phyloP scores from a whole-genome alignment of 2,113 vertebrate species.

The Tyto alba region DNA sequence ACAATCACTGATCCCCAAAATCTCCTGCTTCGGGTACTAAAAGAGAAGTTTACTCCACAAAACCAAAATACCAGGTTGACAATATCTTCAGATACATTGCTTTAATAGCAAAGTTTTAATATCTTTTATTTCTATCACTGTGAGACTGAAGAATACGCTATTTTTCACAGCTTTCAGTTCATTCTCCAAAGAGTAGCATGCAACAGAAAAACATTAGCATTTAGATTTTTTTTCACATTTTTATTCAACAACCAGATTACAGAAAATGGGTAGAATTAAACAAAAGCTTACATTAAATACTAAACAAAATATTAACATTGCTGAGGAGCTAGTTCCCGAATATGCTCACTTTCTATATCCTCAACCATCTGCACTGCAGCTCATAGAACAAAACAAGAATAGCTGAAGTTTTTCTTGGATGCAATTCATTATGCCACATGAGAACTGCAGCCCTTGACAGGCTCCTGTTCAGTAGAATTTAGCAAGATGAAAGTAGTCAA shows the following conservation, averaged over 20 bases:
- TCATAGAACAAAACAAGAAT: neutral
- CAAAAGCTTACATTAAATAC: slow-evolving; percentile 16
- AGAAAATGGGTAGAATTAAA: neutral
- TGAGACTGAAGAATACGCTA: neutral
- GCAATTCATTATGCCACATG: neutral
- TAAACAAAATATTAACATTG: neutral
- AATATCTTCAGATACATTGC: neutral
- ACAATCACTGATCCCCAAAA: neutral
- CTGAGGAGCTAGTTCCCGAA: neutral
- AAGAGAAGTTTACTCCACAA: neutral
- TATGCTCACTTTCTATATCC: neutral
- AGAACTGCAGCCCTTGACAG: neutral
- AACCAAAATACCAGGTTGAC: neutral
- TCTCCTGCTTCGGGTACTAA: neutral
- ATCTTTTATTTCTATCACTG: neutral
- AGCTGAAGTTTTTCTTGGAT: neutral
- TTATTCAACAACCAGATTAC: neutral
- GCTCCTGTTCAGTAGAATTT: neutral
- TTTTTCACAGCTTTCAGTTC: neutral
- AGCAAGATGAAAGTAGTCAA: neutral
- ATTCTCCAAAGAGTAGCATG: neutral
- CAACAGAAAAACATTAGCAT: neutral
- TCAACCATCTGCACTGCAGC: neutral
- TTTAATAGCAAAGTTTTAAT: neutral
- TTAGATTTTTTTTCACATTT: neutral